phyloP scores from a whole-genome alignment of 2,797 vertebrate species.

The Acipenser transmontanus region DNA sequence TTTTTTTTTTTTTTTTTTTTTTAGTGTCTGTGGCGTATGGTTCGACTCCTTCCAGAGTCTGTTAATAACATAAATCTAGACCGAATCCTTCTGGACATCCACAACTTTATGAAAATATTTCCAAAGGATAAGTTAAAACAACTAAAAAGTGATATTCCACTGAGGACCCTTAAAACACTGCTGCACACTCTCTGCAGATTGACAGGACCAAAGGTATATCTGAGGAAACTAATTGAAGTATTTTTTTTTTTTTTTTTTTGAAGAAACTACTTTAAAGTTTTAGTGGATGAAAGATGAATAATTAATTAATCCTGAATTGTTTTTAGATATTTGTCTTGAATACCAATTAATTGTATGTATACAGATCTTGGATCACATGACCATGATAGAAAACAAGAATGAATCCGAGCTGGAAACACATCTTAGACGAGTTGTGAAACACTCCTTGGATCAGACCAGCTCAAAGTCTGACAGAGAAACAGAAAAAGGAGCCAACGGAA shows the following conservation, averaged over 20 bases:
- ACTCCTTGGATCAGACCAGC: constrained; percentile 71
- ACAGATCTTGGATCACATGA: constrained; percentile 91
- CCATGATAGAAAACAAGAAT: constrained; percentile 95
- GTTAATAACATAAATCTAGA: constrained; percentile 92
- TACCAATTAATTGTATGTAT: background rate
- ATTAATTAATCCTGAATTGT: no score
- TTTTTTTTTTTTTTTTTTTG: background rate
- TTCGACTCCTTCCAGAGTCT: constrained; percentile 83
- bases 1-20: constrained; percentile 5
- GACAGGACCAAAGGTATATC: constrained; percentile 81
- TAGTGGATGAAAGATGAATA: background rate
- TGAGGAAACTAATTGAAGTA: background rate
- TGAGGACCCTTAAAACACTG: constrained; percentile 89
- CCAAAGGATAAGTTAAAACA: constrained; percentile 96
- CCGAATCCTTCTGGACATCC: constrained; percentile 87
- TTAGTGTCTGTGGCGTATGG: constrained; percentile 96
- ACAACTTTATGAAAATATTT: constrained; percentile 95
- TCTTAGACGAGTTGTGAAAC: constrained; percentile 82
- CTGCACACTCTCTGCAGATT: constrained; percentile 89
- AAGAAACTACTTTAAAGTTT: background rate
- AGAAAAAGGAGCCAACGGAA: constrained; percentile 77
- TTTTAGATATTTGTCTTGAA: no score
- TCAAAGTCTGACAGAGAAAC: constrained; percentile 79
- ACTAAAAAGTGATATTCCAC: constrained; percentile 88
- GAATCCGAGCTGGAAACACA: constrained; percentile 92